Conservation (phyloP, 1,140 invertebrate genomes). For the Aethina tumida region DNA sequence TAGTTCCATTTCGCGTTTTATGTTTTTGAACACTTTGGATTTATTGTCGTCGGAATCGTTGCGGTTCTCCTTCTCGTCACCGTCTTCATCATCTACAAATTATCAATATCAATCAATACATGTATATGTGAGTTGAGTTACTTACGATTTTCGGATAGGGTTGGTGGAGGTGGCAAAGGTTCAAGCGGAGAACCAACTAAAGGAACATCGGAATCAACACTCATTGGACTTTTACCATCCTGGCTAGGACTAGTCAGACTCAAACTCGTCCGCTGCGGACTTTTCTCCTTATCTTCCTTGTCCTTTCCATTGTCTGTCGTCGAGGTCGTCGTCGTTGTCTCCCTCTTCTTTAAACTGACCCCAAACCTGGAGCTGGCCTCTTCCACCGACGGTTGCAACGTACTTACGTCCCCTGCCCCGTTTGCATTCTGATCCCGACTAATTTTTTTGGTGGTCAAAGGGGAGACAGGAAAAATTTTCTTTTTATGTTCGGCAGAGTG, state of each 20-base stretch:
- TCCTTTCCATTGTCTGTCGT: slow-evolving; percentile 29
- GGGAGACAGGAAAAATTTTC: slow-evolving; percentile 37
- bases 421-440: slow-evolving; percentile 18
- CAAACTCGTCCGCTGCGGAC: slow-evolving; percentile 31
- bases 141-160: slow-evolving; percentile 29
- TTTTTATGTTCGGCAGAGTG: slow-evolving; percentile 37
- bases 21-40: slow-evolving; percentile 36
- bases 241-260: slow-evolving; percentile 36
- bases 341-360: slow-evolving; percentile 56
- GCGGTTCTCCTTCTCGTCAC: slow-evolving; percentile 8
- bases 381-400: slow-evolving; percentile 54
- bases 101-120: slow-evolving; percentile 5
- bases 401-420: slow-evolving; percentile 48
- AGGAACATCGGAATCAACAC: slow-evolving; percentile 34
- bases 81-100: slow-evolving; percentile 9
- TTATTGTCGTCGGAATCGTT: slow-evolving; percentile 25
- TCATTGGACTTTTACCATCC: slow-evolving; percentile 36
- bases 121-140: background rate
- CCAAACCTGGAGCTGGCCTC: slow-evolving; percentile 60
- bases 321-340: slow-evolving; percentile 50
- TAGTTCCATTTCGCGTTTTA: slow-evolving; percentile 69
- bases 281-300: slow-evolving; percentile 32
- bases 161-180: slow-evolving; percentile 32
- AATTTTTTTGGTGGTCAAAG: slow-evolving; percentile 27
- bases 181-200: slow-evolving; percentile 30